These are phyloP conservation scores for Acanthiza pusilla DNA, from an alignment of 2,797 vertebrate species.

Conservation along the genomic window DNA sequence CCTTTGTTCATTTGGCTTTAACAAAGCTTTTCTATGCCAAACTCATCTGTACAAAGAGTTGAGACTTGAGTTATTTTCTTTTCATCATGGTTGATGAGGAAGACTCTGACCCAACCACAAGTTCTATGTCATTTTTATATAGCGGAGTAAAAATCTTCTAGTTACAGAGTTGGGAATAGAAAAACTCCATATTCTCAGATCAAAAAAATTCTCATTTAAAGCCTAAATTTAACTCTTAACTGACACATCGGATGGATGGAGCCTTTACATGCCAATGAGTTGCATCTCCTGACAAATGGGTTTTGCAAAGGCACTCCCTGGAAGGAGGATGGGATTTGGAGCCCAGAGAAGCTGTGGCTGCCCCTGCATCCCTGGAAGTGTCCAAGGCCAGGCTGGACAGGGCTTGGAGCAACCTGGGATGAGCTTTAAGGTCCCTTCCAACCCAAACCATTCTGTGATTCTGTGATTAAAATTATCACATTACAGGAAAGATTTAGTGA, in stretches of 20 bases:
- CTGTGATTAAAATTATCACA: not conserved
- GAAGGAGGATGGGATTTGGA: not conserved
- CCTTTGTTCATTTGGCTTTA: not conserved
- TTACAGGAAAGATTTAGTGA: not conserved
- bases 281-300: not conserved
- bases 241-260: not conserved
- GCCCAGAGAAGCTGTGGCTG: not conserved
- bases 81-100: not conserved
- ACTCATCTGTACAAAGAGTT: not conserved
- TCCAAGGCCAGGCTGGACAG: rapidly evolving
- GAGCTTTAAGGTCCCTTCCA: not conserved
- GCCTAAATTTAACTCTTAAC: not conserved
- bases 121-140: not conserved
- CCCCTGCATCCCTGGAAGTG: not conserved
- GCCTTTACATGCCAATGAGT: not conserved
- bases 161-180: not conserved
- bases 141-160: not conserved
- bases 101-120: not conserved
- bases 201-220: not conserved
- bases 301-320: not conserved
- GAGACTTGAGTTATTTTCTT: not conserved
- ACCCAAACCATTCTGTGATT: not conserved
- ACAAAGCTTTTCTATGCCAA: not conserved
- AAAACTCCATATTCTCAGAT: not conserved
- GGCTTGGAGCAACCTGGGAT: not conserved